Percentiles rank a stretch among this genome's conserved stretches.
phyloP scores from a whole-genome alignment of 2,113 vertebrate genomes.

The Chaenocephalus aceratus region DNA sequence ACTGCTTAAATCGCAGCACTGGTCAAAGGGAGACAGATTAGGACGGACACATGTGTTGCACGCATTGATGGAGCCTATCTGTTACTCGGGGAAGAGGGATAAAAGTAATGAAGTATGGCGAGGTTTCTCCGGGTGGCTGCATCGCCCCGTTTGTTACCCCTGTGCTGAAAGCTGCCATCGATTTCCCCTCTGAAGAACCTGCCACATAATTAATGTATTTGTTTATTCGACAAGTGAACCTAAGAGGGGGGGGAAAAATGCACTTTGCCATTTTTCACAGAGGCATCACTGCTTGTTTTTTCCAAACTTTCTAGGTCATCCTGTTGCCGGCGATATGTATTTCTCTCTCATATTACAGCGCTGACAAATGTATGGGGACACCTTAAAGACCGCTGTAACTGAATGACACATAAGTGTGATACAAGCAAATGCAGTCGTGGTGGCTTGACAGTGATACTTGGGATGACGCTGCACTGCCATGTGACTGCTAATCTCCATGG shows the following conservation, averaged over 20 bases:
- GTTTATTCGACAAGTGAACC: conserved; percentile 65
- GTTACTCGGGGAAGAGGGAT: conserved; percentile 49
- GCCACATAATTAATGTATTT: conserved; percentile 74
- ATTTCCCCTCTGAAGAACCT: conserved; percentile 61
- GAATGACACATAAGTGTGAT: conserved; percentile 67
- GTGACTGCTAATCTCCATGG: conserved; percentile 37
- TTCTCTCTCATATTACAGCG: conserved; percentile 34
- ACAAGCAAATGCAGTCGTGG: conserved; percentile 61
- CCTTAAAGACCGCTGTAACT: conserved; percentile 57
- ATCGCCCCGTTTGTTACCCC: conserved; percentile 63
- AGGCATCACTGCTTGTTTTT: conserved; percentile 55
- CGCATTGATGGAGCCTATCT: conserved; percentile 47
- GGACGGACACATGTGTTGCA: conserved; percentile 1
- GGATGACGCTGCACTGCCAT: conserved; percentile 14
- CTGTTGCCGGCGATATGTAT: conserved; percentile 39
- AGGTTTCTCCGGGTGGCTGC: conserved; percentile 52
- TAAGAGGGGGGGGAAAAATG: not conserved
- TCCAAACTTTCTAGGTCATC: conserved; percentile 65
- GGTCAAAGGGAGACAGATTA: conserved; percentile 59
- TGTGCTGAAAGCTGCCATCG: conserved; percentile 67
- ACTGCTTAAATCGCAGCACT: conserved; percentile 35
- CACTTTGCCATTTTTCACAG: conserved; percentile 57
- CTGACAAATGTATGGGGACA: conserved; percentile 73
- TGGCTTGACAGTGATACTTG: conserved; percentile 45
- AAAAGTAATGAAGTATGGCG: conserved; percentile 65